These are phyloP conservation scores for Danio kyathit DNA, from an alignment of 2,797 vertebrate species.

Conservation along the genomic window DNA sequence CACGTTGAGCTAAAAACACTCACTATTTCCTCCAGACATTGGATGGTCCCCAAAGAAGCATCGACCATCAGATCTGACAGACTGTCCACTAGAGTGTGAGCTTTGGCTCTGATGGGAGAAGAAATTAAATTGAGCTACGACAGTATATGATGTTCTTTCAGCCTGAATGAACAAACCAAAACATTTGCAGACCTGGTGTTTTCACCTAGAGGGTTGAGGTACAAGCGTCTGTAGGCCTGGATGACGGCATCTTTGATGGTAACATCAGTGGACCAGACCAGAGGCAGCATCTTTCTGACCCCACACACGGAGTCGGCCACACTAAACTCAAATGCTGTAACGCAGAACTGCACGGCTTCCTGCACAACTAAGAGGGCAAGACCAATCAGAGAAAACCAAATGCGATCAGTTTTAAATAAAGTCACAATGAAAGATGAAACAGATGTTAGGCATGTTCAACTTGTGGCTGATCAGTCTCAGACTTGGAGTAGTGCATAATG, in stretches of 20 bases:
- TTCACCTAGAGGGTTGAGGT: conserved; percentile 86
- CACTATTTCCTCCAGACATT: conserved; percentile 97
- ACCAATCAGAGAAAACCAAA: neutral
- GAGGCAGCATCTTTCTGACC: conserved; percentile 92
- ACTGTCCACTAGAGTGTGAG: conserved; percentile 87
- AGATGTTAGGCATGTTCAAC: neutral
- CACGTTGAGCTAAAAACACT: conserved; percentile 67
- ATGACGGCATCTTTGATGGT: conserved; percentile 91
- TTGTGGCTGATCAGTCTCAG: no score
- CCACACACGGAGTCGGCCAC: conserved; percentile 89
- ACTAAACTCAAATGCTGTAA: conserved; percentile 90
- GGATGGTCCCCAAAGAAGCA: conserved; percentile 86
- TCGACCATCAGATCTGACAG: conserved; percentile 91
- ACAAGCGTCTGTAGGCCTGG: conserved; percentile 91
- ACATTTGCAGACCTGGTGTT: conserved; percentile 71
- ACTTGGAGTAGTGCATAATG: no score
- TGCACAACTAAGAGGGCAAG: conserved; percentile 88
- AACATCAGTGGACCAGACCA: conserved; percentile 94
- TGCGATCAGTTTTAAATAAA: neutral
- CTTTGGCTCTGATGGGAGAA: conserved; percentile 79
- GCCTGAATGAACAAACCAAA: neutral
- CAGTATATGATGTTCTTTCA: neutral
- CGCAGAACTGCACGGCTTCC: conserved; percentile 96
- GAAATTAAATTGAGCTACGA: neutral
- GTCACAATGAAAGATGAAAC: neutral